Evolutionary conservation across 1,140 invertebrate species (phyloP), one percentile per base, ranked within the genome.

Genomic region (Psix sp.): DNA sequence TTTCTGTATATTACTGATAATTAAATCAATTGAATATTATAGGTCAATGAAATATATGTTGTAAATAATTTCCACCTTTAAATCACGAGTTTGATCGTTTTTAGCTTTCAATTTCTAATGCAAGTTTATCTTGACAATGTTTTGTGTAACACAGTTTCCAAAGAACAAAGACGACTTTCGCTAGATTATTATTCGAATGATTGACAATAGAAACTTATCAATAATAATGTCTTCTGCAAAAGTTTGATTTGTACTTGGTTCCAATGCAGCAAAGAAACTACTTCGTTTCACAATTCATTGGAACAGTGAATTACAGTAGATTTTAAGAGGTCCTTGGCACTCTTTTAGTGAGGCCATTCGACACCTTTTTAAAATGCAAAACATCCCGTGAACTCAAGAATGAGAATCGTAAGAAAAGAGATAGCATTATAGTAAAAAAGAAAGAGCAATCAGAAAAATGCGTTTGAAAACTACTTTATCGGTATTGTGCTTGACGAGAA

Each of bases 311-410:
- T 80, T 78, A 79, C 77, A 74, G 76, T 60, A 65, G 75, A 80
- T 82, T 78, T 79, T 66, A 80, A 67, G 60, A 74, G 57, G 57
- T 35, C 40, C 16, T 16, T 40, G 56, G 14, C 38, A 24, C 26
- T 48, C 35, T 59, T 20, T 45, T 65, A 35, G 35, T 63, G 78
- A 80, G 77, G 74, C 77, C 80, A 80, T 80, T 77, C 76, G 76
- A 82, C 80, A 85, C 77, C 84, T 86, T 85, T 77, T 86, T 84
- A 86, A 86, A 84, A 86, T 86, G 84, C 82, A 85, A 86, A 85
- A 87, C 84, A 85, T 81, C 67, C 78, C 76, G 73, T 78, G 62
- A 67, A 36, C 71, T 51, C 59, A 33, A 59, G 65, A 59, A 63
- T 52, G 57, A 54, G 49, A 71, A 52, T 49, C 39, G 40, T 45